A percentile compares a stretch with the other conserved stretches of the same genome.
Evolutionary conservation across 2,797 vertebrate species (phyloP).

Genomic region (Graptemys geographica): DNA sequence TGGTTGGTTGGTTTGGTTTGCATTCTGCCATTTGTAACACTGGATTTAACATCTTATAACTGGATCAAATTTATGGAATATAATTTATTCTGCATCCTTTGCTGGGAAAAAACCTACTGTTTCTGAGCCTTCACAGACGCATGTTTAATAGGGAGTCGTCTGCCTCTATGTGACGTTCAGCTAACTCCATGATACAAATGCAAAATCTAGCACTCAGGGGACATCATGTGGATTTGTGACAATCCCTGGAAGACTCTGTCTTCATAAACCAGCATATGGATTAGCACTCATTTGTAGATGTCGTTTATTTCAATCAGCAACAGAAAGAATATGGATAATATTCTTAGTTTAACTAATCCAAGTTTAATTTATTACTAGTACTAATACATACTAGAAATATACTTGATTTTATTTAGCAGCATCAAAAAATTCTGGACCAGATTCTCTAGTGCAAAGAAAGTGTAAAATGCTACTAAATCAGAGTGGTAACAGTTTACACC

Average conservation of each 20-base stretch:
- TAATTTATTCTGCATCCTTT: not conserved
- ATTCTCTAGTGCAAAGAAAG: not conserved
- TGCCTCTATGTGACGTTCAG: not conserved
- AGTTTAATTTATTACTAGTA: not conserved
- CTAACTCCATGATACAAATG: not conserved
- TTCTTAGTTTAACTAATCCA: not conserved
- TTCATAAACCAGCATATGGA: not conserved
- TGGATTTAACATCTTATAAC: not conserved
- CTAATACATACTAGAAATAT: not conserved
- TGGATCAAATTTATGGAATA: not conserved
- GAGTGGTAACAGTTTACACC: not conserved
- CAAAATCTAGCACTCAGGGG: not conserved
- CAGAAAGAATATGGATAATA: not conserved
- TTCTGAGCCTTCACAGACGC: not conserved
- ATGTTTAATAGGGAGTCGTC: not conserved
- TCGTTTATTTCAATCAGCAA: not conserved
- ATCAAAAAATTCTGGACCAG: rapidly evolving
- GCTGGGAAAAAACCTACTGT: rapidly evolving
- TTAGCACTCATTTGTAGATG: not conserved
- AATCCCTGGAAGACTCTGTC: not conserved
- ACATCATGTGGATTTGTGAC: not conserved
- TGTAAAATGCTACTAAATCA: not conserved
- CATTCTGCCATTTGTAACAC: not conserved
- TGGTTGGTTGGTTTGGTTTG: no score
- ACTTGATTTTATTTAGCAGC: not conserved